Conservation (phyloP, 1,140 invertebrate species). For the Drosophila subobscura region DNA sequence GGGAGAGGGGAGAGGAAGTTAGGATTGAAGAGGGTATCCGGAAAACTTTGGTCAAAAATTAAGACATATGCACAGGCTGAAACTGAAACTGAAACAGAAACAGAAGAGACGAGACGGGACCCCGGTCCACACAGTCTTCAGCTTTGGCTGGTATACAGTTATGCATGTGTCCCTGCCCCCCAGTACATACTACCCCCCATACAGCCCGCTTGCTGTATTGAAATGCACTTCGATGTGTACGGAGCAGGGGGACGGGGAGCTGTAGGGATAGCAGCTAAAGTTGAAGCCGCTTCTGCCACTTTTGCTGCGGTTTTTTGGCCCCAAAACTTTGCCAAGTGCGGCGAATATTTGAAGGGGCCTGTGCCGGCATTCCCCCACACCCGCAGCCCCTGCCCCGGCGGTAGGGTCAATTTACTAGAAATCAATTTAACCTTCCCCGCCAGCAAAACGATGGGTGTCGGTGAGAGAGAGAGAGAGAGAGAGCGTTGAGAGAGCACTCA, state of each 20-base stretch:
- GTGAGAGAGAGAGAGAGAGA: too few species aligned
- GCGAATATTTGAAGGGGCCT: not conserved
- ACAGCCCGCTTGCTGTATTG: slow-evolving; percentile 7
- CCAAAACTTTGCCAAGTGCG: slow-evolving; percentile 41
- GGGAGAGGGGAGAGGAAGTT: too few species aligned
- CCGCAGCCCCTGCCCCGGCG: slow-evolving; percentile 17
- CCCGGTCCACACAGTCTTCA: slow-evolving; percentile 11
- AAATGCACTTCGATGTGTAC: slow-evolving; percentile 37
- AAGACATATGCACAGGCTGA: slow-evolving; percentile 59
- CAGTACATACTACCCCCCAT: slow-evolving; percentile 2
- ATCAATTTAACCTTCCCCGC: slow-evolving; percentile 9
- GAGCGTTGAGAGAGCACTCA: too few species aligned
- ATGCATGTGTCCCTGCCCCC: slow-evolving; percentile 38
- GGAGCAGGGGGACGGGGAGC: not conserved
- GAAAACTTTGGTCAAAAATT: slow-evolving; percentile 67
- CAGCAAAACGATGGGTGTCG: not conserved
- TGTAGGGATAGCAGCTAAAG: not conserved
- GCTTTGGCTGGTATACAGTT: slow-evolving; percentile 16
- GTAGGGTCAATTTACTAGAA: slow-evolving; percentile 28
- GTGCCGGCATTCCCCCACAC: not conserved
- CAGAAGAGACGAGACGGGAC: slow-evolving; percentile 5
- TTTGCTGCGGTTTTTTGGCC: slow-evolving; percentile 48
- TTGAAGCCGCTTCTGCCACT: slow-evolving; percentile 32
- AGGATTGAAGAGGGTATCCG: not conserved
- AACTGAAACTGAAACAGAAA: slow-evolving; percentile 46